Base-by-base conservation (phyloP, 2,888 invertebrate genomes). In the Piscicola geometra region DNA sequence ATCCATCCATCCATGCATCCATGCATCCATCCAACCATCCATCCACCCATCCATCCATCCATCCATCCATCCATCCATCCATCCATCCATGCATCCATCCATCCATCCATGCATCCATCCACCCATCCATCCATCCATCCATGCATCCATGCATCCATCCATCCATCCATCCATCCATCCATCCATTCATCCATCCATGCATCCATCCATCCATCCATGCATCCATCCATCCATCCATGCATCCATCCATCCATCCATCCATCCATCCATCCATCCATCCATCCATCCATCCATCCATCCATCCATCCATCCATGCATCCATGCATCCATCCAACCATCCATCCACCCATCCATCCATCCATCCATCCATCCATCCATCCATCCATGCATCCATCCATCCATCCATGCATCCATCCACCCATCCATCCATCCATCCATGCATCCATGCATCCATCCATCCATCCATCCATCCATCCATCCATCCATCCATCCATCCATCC, bases 231-330 rank as follows among this genome's bases (percentile, higher is more conserved):
- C n/a, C n/a, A n/a, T n/a, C n/a, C n/a, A n/a, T n/a, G n/a, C n/a
- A n/a, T n/a, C n/a, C n/a, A n/a, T n/a, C n/a, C n/a, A n/a, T n/a
- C n/a, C n/a, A n/a, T 67, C 67, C 67, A 67, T 67, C 32, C 25
- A 67, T 67, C 67, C 67, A 32, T 67, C 67, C 67, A 67, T 67
- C 67, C 67, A 67, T 2, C 32, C 32, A 25, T 67, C 67, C 67
- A 32, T 67, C 67, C 67, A 32, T 67, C 67, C 68, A 33, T 68
- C 68, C 30, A 68, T 68, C 68, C 68, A 68, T 68, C 68, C 68
- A 68, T 68, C 33, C 3, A 68, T 68, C 68, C 68, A 68, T 30
- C 32, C 68, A 68, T 33, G n/a, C 68, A 68, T 68, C 33, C 68
- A 30, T 68, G n/a, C 68, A 33, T 68, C 68, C 33, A 32, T 68